Evolutionary conservation across 2,888 invertebrate species (phyloP).

Genomic region (Cyclophora punctaria): DNA sequence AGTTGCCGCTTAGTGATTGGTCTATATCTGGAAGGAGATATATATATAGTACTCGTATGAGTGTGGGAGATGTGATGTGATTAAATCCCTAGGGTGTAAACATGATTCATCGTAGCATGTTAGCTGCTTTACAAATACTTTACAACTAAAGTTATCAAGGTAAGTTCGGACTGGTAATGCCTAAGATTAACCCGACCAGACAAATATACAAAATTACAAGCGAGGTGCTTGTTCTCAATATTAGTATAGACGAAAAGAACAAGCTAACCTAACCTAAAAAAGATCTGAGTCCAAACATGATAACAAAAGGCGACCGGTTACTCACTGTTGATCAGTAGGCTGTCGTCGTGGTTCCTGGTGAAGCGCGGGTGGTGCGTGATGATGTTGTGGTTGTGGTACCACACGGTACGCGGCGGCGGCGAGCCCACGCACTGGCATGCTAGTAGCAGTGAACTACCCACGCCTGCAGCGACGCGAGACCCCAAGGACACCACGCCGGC

Average conservation of each 20-base stretch:
- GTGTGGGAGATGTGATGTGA: background rate
- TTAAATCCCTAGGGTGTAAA: no score
- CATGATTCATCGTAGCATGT: no score
- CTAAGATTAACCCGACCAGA: no score
- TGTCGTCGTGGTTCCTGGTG: conserved; percentile 56
- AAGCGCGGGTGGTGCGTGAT: conserved; percentile 59
- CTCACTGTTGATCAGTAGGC: conserved; percentile 56
- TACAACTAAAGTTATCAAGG: no score
- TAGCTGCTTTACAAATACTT: no score
- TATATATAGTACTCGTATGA: background rate
- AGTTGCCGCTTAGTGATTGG: conserved; percentile 82
- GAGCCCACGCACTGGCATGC: conserved; percentile 54
- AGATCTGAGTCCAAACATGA: no score
- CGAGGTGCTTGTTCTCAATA: no score
- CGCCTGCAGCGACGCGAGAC: conserved; percentile 54
- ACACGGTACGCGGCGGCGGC: conserved; percentile 55
- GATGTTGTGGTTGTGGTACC: conserved; percentile 61
- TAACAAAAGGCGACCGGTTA: conserved; percentile 4
- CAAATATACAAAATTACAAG: no score
- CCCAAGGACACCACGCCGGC: conserved; percentile 80
- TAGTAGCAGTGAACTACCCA: conserved; percentile 55
- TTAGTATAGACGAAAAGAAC: no score
- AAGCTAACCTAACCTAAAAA: no score
- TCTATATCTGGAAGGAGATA: conserved; percentile 48
- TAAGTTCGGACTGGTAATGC: no score